Base-by-base conservation (phyloP, 2,113 vertebrate genomes). In the Thalassoma bifasciatum region DNA sequence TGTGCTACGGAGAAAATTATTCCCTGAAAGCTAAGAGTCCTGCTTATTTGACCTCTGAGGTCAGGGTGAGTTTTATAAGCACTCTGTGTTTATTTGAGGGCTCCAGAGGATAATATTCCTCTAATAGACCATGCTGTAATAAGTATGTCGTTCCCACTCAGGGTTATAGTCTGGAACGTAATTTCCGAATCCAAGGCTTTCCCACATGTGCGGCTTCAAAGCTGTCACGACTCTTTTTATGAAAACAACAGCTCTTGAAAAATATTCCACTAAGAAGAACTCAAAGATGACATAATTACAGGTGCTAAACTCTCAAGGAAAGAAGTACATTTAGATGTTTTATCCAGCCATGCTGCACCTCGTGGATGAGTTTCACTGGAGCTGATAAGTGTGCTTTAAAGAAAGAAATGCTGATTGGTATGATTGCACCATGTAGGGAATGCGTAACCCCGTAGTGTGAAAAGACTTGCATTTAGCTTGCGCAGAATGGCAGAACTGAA, bases 331-430 rank as follows among this genome's bases (percentile, higher is more conserved):
- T 61, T 40, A 16, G 50, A 58, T 38, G 47, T 65, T 63, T 60
- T 38, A 56, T 62, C 58, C 36, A 38, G 40, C 50, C 44, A n/a
- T 14, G 24, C 61, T 60, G 30, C 53, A 65, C 24, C 53, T 24
- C 2, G 13, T 56, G 40, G 49, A 82, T 56, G 67, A 40, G 37
- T 79, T 77, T 61, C 60, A 49, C 64, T 52, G 56, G 26, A 63
- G 70, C 12, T 56, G 72, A 76, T 80, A 72, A 69, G 72, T 77
- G 49, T 53, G 54, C 44, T 69, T 68, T 53, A 81, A 85, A 85
- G 74, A 84, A 85, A 79, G 75, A 84, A 73, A 68, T 67, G 71
- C 75, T 92, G 84, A 91, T 90, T 87, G 79, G 82, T 66, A 50
- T 84, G 79, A 86, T 87, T 87, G 76, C 81, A 66, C 71, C 75